Evolutionary conservation across 2,113 vertebrate genomes (phyloP), one percentile per base, ranked within the genome.

Genomic region (Burhinus oedicnemus): DNA sequence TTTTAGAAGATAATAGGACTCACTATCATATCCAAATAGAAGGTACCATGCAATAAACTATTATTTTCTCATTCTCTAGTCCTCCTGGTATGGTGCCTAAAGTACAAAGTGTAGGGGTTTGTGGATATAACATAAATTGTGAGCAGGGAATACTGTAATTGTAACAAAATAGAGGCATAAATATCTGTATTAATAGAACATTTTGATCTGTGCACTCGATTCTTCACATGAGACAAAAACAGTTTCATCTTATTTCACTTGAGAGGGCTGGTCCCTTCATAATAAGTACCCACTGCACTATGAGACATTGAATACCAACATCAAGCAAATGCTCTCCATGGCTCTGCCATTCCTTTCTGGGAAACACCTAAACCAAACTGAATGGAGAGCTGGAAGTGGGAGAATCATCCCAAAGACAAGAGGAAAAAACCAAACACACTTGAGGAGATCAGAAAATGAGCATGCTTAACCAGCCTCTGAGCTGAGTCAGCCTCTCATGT

Each of bases 171-270:
- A 88, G 36, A 84, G 49, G 5, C 74, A 93, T 38, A 85, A 82
- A 65, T 83, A 54, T 29, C 58, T 86, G 27, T 58, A 76, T 83
- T 79, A 89, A 60, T 27, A 47, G 61, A 79, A 79, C 6, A 52
- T 76, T 95, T 79, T 84, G 26, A 89, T 76, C 61, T 79, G 23
- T 89, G 40, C 29, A 44, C 49, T 96, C 93, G 82, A 83, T 85
- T 94, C 90, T 90, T 90, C 52, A 86, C 68, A 92, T 74, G 75
- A 96, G 62, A 93, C 49, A 64, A 45, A 44, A 91, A 57, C 27
- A 57, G 6, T 78, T 90, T 69, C 40, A 58, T 76, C 66, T 91
- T 72, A 79, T 52, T 57, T 68, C n/a, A 57, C 49, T 61, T 72
- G 66, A 96, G 85, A 89, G 61, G 54, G 49, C 8, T 26, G 79